Evolutionary conservation across 2,888 invertebrate species (phyloP).

Genomic region (Atrina japonica): DNA sequence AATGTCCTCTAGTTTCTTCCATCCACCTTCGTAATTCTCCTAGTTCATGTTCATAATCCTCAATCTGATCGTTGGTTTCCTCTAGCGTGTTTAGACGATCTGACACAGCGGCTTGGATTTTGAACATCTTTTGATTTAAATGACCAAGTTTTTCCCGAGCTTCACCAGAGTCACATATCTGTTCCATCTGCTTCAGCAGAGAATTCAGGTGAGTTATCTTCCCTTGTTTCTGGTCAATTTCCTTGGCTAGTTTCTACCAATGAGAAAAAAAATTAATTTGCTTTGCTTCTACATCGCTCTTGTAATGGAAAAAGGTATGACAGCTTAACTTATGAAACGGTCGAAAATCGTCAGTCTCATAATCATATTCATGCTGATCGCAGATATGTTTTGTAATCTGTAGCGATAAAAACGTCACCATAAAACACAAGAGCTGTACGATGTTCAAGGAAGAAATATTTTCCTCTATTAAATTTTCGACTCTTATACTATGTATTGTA

Average conservation of each 20-base stretch:
- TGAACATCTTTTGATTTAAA: conserved; percentile 61
- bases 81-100: conserved; percentile 86
- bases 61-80: conserved; percentile 97
- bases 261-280: background rate
- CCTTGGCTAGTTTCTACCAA: conserved; percentile 64
- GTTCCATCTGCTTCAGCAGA: conserved; percentile 67
- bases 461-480: too few relatives aligned
- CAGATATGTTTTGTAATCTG: too few relatives aligned
- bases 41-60: conserved; percentile 96
- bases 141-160: conserved; percentile 57
- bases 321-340: too few relatives aligned
- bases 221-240: conserved; percentile 64
- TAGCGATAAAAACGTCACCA: too few relatives aligned
- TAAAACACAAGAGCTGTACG: too few relatives aligned
- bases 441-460: too few relatives aligned
- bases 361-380: too few relatives aligned
- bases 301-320: too few relatives aligned
- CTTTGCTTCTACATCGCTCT: too few relatives aligned
- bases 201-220: conserved; percentile 62
- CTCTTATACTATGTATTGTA: too few relatives aligned
- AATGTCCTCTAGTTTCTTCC: conserved; percentile 87
- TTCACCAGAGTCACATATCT: conserved; percentile 61
- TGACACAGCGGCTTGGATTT: conserved; percentile 54
- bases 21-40: conserved; percentile 94
- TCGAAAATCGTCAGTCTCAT: too few relatives aligned